Evolutionary conservation across 2,797 vertebrate genomes (phyloP).

Genomic region (Lutjanus argentimaculatus): DNA sequence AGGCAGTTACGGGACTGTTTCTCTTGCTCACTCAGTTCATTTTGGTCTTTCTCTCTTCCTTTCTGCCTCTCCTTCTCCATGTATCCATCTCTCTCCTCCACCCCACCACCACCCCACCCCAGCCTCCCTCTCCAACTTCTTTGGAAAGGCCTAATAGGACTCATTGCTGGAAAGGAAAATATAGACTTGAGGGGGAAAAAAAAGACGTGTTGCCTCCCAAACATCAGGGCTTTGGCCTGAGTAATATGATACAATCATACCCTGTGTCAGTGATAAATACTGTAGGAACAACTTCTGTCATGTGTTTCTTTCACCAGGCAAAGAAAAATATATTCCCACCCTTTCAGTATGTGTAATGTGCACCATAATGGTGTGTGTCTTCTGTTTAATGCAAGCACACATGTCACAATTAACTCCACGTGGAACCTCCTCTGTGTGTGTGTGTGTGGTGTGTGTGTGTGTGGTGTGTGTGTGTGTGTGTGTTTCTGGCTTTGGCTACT

Average conservation of each 20-base stretch:
- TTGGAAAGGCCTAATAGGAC: constrained; percentile 56
- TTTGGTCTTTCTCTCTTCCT: constrained; percentile 32
- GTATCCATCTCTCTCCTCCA: constrained; percentile 14
- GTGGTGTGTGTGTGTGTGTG: background rate
- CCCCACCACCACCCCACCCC: constrained; percentile 4
- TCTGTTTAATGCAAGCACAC: constrained; percentile 59
- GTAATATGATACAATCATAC: constrained; percentile 65
- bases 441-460: background rate
- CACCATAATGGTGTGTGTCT: constrained; percentile 24
- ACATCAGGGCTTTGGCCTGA: constrained; percentile 51
- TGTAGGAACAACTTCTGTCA: constrained; percentile 53
- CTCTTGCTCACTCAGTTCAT: constrained; percentile 41
- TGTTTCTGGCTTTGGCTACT: too few species aligned
- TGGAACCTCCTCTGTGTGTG: constrained; percentile 12
- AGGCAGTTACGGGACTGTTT: constrained; percentile 53
- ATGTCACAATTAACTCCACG: constrained; percentile 36
- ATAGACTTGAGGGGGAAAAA: constrained; percentile 35
- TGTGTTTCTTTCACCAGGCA: constrained; percentile 53
- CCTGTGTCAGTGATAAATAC: constrained; percentile 62
- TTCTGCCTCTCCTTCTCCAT: constrained; percentile 30
- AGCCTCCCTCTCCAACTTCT: constrained; percentile 42
- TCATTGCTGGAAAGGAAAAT: constrained; percentile 68
- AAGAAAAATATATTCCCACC: constrained; percentile 47
- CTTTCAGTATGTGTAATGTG: constrained; percentile 42
- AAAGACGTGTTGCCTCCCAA: constrained; percentile 47